Evolutionary conservation across 2,113 vertebrate genomes (phyloP), one percentile per base, ranked within the genome.

Genomic region (Hemibagrus wyckioides): DNA sequence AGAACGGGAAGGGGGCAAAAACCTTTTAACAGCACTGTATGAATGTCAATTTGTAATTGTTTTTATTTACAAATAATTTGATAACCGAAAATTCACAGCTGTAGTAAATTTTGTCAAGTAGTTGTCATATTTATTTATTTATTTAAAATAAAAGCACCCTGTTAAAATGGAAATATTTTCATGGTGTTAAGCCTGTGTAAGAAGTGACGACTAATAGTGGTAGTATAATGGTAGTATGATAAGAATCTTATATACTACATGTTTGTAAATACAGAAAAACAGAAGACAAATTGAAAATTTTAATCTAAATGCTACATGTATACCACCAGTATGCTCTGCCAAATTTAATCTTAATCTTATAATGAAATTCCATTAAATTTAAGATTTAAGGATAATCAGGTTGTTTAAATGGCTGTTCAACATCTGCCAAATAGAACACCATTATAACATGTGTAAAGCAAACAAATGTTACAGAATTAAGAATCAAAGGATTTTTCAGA

Each of bases 321-420:
- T n/a, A n/a, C n/a, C n/a, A 48, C 44, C 5, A 48, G 4, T 4
- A 48, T 48, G 44, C 44, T 48, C 4, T 82, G 39, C 48, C 59
- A 67, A 67, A 83, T 52, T 50, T 48, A 83, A 67, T 52, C 28
- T n/a, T n/a, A n/a, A n/a, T n/a, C n/a, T n/a, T n/a, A n/a, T n/a
- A n/a, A n/a, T n/a, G n/a, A n/a, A n/a, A n/a, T n/a, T n/a, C n/a
- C n/a, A n/a, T n/a, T n/a, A n/a, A n/a, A n/a, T n/a, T n/a, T n/a
- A n/a, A 7, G 56, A 23, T 21, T 57, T 57, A 23, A 57, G 56
- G 19, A 23, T 23, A 5, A 21, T 57, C 28, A 63, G 3, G 0
- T 61, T 7, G 25, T 3, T 63, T 11, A n/a, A 63, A 63, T n/a
- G 61, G 28, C 28, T 9, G 9, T n/a, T 25, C 61, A 63, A 63